phyloP scores from a whole-genome alignment of 2,888 invertebrate genomes.

The Pyrgus malvae region DNA sequence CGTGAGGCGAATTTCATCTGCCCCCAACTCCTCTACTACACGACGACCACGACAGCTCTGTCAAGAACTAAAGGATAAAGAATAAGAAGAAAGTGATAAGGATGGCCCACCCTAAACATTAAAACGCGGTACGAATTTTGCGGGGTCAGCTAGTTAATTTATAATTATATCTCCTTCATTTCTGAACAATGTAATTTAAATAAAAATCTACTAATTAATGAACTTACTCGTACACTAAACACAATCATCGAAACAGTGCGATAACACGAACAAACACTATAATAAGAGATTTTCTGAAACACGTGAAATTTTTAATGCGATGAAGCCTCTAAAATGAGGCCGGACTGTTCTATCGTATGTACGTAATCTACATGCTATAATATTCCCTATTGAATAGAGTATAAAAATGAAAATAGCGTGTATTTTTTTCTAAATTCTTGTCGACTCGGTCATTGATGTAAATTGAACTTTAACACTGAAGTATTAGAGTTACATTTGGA shows the following conservation, averaged over 20 bases:
- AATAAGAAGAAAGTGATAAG: no score
- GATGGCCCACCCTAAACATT: no score
- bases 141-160: no score
- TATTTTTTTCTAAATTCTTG: background rate
- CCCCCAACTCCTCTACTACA: no score
- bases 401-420: background rate
- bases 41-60: no score
- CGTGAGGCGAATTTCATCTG: no score
- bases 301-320: slow-evolving; percentile 59
- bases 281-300: slow-evolving; percentile 48
- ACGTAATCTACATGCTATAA: slow-evolving; percentile 32
- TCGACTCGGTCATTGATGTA: background rate
- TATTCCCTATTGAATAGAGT: background rate
- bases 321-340: slow-evolving; percentile 57
- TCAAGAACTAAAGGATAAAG: no score
- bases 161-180: no score
- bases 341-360: slow-evolving; percentile 42
- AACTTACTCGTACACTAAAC: background rate
- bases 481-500: background rate
- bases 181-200: no score
- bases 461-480: background rate
- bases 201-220: background rate
- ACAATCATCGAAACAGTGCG: background rate
- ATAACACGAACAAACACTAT: slow-evolving; percentile 32
- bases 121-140: no score